These are phyloP conservation scores for Escarpia spicata DNA, from an alignment of 2,888 invertebrate species.

Conservation along the genomic window DNA sequence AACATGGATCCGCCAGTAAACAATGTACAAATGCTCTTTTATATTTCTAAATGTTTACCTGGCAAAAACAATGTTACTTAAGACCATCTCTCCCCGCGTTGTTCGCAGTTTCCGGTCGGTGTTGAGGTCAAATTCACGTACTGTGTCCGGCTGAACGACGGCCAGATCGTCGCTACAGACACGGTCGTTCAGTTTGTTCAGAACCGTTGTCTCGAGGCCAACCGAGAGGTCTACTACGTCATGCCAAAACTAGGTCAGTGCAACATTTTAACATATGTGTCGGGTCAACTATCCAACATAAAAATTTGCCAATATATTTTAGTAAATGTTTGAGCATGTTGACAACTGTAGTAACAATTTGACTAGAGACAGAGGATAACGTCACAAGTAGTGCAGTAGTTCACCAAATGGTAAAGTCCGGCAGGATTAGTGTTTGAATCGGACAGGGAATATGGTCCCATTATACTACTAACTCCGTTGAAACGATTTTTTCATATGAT, in stretches of 20 bases:
- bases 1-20: too few species aligned
- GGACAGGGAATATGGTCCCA: too few species aligned
- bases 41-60: neutral
- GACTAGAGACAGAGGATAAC: too few species aligned
- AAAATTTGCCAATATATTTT: too few species aligned
- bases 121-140: neutral
- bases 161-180: neutral
- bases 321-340: neutral
- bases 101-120: neutral
- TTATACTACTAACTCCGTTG: too few species aligned
- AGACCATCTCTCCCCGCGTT: neutral
- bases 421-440: too few species aligned
- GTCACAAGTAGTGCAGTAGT: too few species aligned
- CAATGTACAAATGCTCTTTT: neutral
- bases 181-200: neutral
- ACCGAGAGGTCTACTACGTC: neutral
- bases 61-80: neutral
- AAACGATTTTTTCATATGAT: too few species aligned
- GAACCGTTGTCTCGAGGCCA: neutral
- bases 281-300: neutral
- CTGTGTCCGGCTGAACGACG: neutral
- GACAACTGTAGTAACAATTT: neutral
- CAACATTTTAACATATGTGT: neutral
- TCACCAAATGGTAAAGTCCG: too few species aligned
- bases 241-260: neutral